Base-by-base conservation (phyloP, 2,888 invertebrate species). In the Tolmerus cingulatus region DNA sequence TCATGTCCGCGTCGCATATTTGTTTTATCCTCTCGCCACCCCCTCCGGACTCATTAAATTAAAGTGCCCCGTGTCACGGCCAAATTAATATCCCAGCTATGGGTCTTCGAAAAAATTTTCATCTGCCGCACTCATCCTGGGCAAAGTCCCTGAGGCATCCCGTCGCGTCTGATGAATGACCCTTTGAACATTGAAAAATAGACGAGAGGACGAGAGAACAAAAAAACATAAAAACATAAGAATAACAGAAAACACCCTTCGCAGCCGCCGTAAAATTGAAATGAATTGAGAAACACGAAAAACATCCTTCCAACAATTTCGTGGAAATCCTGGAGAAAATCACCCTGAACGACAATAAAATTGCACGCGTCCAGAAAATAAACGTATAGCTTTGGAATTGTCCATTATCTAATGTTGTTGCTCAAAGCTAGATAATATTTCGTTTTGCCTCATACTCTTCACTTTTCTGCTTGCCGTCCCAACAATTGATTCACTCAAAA, bases 151-250 rank as follows among this genome's bases (percentile, higher is more conserved):
- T 57, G 57, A 55, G 30, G 27, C 30, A 51, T 81, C 81, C 81
- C 81, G 81, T 55, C 16, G 81, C 2, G 81, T 34, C 43, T 81
- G 81, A 81, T 81, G 81, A 55, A 81, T 81, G 81, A 81, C 81
- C 55, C 57, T 16, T 81, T 37, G 79, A 81, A 30, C 81, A 81
- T 23, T 34, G 55, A 81, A 55, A 81, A 57, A 57, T 57, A 57
- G 51, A 30, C 30, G 30, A 74, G 40, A 77, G 34, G 30, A 77
- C 19, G n/a, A 34, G 37, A 34, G 40, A 34, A 40, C n/a, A n/a
- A n/a, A n/a, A n/a, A n/a, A n/a, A n/a, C n/a, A n/a, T n/a, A 77
- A 40, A 37, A 34, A 77, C n/a, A 77, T 8, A 27, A 57, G 19
- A 19, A 57, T 57, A 57, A 57, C 19, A 57, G 9, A 57, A n/a